Evolutionary conservation across 92 coral and sea anemone genomes (phyloP), one percentile per base, ranked within the genome.

Genomic region (Scolanthus callimorphus): DNA sequence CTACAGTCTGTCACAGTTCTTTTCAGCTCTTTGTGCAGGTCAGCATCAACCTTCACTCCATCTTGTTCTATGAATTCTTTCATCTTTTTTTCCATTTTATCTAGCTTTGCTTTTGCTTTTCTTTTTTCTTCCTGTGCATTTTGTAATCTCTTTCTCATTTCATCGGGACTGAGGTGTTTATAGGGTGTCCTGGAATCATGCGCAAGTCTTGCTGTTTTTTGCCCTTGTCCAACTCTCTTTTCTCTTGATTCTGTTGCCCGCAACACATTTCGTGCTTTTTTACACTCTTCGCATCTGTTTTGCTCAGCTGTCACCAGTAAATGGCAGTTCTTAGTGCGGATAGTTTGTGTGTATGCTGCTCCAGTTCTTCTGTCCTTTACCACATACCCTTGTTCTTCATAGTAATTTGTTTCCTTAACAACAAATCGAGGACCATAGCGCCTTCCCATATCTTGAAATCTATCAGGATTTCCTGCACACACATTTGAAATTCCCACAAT

Each of bases 101-200:
- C 20, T 17, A 55, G 12, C 1, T 28, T 55, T 3, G 37, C 60
- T 25, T 55, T 55, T 29, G 26, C 27, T 17, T 55, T 55, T 24
- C 61, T 25, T 55, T 55, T 55, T 55, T 55, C 61, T 28, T 2
- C 26, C 39, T 55, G 61, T 13, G 41, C 13, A 55, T 55, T 30
- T 11, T 25, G 17, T 15, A 55, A 3, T 1, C 41, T 55, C 37
- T 55, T 27, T 8, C 17, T 55, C 17, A 55, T 12, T 24, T 29
- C 61, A 51, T 51, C 27, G 4, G 31, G 15, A 19, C 41, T 34
- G 26, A 55, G 61, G 41, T 55, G 0, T 12, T 11, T 15, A 24
- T 17, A 17, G 11, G 45, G 61, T 10, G 61, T 26, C 1, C 41
- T 55, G 20, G 61, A 26, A 20, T 55, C 61, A 55, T 55, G 61